Percentiles rank a stretch among this genome's conserved stretches.
Conservation (phyloP, 64 coral and sea anemone species). For the Montipora capricornis region DNA sequence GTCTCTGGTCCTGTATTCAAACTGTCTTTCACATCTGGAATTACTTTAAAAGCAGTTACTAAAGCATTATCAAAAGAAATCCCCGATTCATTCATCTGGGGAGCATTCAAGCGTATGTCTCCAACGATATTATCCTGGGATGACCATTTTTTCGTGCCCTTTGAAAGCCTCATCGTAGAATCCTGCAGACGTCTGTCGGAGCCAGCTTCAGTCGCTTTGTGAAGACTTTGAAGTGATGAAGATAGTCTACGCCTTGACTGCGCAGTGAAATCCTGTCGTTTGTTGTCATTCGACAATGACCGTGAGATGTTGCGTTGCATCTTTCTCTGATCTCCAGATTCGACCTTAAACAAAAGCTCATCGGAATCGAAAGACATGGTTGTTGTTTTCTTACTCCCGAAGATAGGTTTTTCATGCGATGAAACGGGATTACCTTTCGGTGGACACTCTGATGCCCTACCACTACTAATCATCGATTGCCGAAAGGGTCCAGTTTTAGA, state of each 20-base stretch:
- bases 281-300: background rate
- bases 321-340: background rate
- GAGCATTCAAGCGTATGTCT: background rate
- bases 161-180: background rate
- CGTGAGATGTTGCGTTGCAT: slow-evolving; percentile 13
- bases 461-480: slow-evolving; percentile 30
- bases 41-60: background rate
- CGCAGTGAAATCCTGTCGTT: background rate
- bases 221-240: slow-evolving; percentile 19
- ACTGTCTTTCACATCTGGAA: background rate
- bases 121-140: slow-evolving; percentile 48
- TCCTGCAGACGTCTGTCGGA: background rate
- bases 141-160: slow-evolving; percentile 30
- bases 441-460: background rate
- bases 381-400: background rate
- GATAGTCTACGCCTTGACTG: background rate
- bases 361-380: background rate
- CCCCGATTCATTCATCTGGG: background rate
- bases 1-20: background rate
- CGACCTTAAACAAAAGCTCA: background rate
- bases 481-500: slow-evolving; percentile 71
- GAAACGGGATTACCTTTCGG: background rate
- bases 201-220: background rate
- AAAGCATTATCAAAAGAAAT: background rate
- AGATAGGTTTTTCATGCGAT: background rate